These are phyloP conservation scores for Threskiornis aethiopicus DNA, from an alignment of 2,797 vertebrate species.

Conservation along the genomic window DNA sequence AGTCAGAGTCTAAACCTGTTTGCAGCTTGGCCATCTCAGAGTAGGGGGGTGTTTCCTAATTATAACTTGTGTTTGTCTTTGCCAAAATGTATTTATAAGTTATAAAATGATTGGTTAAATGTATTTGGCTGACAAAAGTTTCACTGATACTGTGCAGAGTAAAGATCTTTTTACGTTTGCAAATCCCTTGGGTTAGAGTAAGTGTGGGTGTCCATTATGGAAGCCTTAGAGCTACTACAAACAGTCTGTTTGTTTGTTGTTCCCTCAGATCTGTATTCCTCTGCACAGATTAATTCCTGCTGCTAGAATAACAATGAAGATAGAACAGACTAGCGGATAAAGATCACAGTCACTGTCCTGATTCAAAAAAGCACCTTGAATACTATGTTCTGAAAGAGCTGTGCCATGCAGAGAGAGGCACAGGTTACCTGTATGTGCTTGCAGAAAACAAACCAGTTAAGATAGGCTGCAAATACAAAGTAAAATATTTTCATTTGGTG, in stretches of 20 bases:
- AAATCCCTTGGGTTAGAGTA: neutral
- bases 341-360: neutral
- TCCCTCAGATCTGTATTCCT: neutral
- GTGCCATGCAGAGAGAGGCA: neutral
- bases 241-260: neutral
- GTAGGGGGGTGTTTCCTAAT: neutral
- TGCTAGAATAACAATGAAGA: slow-evolving; percentile 8
- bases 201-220: neutral
- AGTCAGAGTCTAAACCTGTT: neutral
- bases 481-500: neutral
- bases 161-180: neutral
- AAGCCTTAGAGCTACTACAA: neutral
- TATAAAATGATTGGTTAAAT: neutral
- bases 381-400: neutral
- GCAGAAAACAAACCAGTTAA: neutral
- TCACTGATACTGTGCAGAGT: neutral
- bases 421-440: neutral
- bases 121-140: neutral
- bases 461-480: neutral
- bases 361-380: neutral
- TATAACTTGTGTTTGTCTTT: neutral
- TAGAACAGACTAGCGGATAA: neutral
- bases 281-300: neutral
- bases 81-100: neutral
- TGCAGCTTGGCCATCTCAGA: neutral